Evolutionary conservation across 23 tunicate genomes (phyloP).

Genomic region (Botrylloides violaceus): DNA sequence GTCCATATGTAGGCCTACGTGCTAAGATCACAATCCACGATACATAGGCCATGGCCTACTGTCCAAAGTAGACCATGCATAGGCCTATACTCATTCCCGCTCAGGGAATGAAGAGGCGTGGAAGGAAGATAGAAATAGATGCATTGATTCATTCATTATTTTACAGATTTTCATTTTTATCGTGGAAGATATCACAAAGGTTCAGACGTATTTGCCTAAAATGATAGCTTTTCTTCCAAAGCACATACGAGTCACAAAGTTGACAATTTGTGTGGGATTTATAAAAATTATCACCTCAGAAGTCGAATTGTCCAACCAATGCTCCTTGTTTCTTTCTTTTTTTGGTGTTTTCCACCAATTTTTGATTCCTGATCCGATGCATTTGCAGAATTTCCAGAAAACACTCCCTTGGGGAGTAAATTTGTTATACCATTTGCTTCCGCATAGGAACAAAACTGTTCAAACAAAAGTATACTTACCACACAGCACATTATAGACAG

Average conservation of each 20-base stretch:
- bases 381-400: constrained; percentile 59
- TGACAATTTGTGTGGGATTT: not conserved
- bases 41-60: too few relatives aligned
- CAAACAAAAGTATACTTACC: not conserved
- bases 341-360: constrained; percentile 90
- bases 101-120: too few relatives aligned
- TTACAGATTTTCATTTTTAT: not conserved
- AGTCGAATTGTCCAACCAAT: constrained; percentile 86
- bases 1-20: too few relatives aligned
- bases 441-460: constrained; percentile 72
- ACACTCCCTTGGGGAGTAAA: constrained; percentile 83
- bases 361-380: constrained; percentile 70
- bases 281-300: constrained; percentile 28
- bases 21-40: too few relatives aligned
- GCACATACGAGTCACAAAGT: not conserved
- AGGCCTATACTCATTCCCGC: too few relatives aligned
- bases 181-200: too few relatives aligned
- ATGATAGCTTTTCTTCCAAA: too few relatives aligned
- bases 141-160: too few relatives aligned
- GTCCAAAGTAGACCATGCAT: too few relatives aligned
- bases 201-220: too few relatives aligned
- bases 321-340: constrained; percentile 64
- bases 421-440: constrained; percentile 72
- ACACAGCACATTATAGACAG: too few relatives aligned
- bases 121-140: too few relatives aligned